Evolutionary conservation across 2,113 vertebrate genomes (phyloP).

Genomic region (Aspiorhynchus laticeps): DNA sequence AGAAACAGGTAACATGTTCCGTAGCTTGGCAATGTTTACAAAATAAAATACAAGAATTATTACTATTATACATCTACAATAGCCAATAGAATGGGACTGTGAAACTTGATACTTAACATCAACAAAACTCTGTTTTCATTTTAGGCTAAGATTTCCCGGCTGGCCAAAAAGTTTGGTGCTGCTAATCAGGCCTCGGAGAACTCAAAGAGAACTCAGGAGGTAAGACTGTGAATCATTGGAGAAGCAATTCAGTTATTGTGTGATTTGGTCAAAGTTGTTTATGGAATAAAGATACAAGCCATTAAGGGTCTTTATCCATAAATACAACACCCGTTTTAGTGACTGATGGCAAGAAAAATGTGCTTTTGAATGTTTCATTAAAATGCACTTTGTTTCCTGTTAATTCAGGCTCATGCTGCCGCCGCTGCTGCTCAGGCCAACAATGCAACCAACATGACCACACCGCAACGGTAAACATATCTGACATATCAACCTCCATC

Average conservation of each 20-base stretch:
- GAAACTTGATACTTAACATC: neutral
- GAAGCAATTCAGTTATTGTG: neutral
- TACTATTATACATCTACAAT: neutral
- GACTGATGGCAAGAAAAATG: neutral
- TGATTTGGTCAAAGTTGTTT: neutral
- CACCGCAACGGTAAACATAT: conserved; percentile 68
- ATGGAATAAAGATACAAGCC: neutral
- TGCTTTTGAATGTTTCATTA: neutral
- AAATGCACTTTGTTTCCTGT: neutral
- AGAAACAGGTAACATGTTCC: too few species aligned
- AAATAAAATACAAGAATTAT: neutral
- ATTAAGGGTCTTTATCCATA: neutral
- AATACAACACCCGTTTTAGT: neutral
- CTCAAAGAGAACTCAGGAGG: conserved; percentile 88
- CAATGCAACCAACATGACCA: conserved; percentile 53
- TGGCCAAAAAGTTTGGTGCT: conserved; percentile 94
- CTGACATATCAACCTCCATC: neutral
- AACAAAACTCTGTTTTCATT: neutral
- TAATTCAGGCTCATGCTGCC: conserved; percentile 41
- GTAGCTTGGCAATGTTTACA: too few species aligned
- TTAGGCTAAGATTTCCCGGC: conserved; percentile 89
- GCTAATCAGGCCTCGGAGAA: conserved; percentile 86
- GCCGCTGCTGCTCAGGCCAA: conserved; percentile 61
- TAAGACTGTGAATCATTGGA: conserved; percentile 56
- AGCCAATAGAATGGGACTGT: neutral